Conservation (phyloP, 2,113 vertebrate species). For the Lophura nycthemera region DNA sequence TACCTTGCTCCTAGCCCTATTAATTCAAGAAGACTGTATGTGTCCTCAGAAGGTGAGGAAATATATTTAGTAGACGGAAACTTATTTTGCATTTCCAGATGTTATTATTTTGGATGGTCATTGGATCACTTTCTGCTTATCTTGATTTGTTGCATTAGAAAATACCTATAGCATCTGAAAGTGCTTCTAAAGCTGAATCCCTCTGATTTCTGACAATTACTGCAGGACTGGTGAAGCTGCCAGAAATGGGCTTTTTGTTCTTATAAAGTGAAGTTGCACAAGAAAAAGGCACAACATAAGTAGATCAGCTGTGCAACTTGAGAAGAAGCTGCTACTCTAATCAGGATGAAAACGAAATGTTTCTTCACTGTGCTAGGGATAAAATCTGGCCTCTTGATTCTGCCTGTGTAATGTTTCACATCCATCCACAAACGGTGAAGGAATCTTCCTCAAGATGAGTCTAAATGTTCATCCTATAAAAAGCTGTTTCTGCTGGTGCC, state of each 20-base stretch:
- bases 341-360: not conserved
- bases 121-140: not conserved
- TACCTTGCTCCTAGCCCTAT: not conserved
- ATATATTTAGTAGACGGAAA: not conserved
- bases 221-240: not conserved
- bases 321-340: not conserved
- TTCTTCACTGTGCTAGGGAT: not conserved
- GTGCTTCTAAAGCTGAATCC: not conserved
- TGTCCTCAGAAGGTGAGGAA: not conserved
- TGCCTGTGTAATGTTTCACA: not conserved
- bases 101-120: not conserved
- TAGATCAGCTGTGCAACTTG: not conserved
- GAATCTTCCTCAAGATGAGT: not conserved
- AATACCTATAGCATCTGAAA: not conserved
- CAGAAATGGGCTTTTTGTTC: not conserved
- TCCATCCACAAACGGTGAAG: not conserved
- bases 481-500: not conserved
- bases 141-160: not conserved
- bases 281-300: not conserved
- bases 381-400: not conserved
- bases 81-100: not conserved
- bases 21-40: not conserved
- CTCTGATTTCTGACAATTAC: not conserved
- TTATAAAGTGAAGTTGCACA: not conserved
- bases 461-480: not conserved